Base-by-base conservation (phyloP, 2,113 vertebrate genomes). In the Bolborhynchus lineola region DNA sequence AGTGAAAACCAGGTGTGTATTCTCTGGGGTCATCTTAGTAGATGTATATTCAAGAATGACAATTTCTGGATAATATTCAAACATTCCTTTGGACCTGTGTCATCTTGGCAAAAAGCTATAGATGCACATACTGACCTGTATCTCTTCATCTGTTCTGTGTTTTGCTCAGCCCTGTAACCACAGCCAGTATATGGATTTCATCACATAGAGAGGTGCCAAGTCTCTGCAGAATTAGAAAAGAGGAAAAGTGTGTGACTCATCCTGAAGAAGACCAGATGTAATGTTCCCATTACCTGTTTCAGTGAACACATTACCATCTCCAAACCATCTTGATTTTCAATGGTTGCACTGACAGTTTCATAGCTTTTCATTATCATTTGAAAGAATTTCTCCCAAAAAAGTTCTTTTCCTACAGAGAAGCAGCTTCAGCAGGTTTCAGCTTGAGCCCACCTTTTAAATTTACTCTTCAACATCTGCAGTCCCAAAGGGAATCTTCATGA, bases 251-350 rank as follows among this genome's bases (percentile, higher is more conserved):
- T 91, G 81, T 93, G 96, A 97, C 77, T 95, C 72, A 93, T 71
- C 68, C 41, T 97, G 93, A 97, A 95, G 90, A 94, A 93, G 94
- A 96, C 90, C 96, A 97, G 93, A 97, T 95, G 95, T 82, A 70
- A 79, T 74, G 85, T 39, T 96, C 77, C 87, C 65, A 91, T 97
- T 96, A 97, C 93, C 95, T 97, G 95, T 95, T 82, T 67, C 31
- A 87, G 52, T 60, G 83, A 91, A 71, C 55, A 79, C 69, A 76
- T 74, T 37, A 90, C 44, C 44, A 41, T 85, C 82, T 91, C 79
- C 82, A 91, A 96, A 75, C 55, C 19, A 3, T 21, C 90, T 92
- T 39, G 31, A 53, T 72, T 90, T 95, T 89, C 83, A 88, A 42
- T 18, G 44, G 19, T 74, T 93, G 13, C 50, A 80, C 69, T 75